Base-by-base conservation (phyloP, 2,113 vertebrate species). In the Carollia perspicillata region DNA sequence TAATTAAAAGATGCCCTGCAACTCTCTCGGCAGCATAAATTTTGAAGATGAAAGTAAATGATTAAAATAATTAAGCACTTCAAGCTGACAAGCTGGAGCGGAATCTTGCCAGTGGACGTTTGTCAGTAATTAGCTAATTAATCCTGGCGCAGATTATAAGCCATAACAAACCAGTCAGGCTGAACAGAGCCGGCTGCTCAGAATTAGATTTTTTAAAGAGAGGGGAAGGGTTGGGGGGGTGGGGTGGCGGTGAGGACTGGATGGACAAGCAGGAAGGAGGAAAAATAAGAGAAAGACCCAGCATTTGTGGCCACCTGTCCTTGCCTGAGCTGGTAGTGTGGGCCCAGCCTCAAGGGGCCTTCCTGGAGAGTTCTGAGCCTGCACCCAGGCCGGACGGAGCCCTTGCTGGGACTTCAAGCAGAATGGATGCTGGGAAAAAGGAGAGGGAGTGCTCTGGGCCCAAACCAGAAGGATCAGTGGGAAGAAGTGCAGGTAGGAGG, bases 91-190 rank as follows among this genome's bases (percentile, higher is more conserved):
- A 99, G 99, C 99, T 99, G 98, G 99, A 99, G 99, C 98, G 99
- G 98, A 99, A 99, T 99, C 98, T 99, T 99, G 99, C 99, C 99
- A 99, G 99, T 98, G 99, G 99, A 99, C 99, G 99, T 99, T 99
- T 99, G 99, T 99, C 99, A 98, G 99, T 99, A 99, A 99, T 99
- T 99, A 99, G 99, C 99, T 99, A 99, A 99, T 99, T 99, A 99
- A 99, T 99, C 99, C 99, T 99, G 99, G 99, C 99, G 99, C 99
- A 99, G 99, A 99, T 99, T 99, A 99, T 99, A 99, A 99, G 98
- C 99, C 99, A 99, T 99, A 99, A 99, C 99, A 99, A 99, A 99
- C 99, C 99, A 99, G 99, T 99, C 99, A 99, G 99, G 99, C 99
- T 99, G 99, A 99, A 99, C 99, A 96, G 97, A 98, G 98, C 98